These are phyloP conservation scores for Netelia fuscicornis DNA, from an alignment of 2,888 invertebrate genomes.

Conservation along the genomic window DNA sequence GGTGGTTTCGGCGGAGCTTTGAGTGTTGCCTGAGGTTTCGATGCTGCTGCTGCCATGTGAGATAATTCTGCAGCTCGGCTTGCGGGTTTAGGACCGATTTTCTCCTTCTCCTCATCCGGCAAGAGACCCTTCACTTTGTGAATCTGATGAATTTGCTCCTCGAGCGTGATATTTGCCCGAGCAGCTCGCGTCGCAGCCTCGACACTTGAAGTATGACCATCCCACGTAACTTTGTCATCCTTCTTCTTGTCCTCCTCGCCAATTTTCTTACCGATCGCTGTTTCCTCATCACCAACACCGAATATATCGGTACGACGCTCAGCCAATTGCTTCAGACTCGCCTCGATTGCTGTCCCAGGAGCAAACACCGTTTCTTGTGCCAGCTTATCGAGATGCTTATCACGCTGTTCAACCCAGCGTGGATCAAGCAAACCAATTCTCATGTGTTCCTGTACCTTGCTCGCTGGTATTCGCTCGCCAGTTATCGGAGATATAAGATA, in stretches of 20 bases:
- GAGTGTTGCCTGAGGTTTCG: conserved; percentile 82
- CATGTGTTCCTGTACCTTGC: conserved; percentile 99
- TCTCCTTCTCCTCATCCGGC: conserved; percentile 98
- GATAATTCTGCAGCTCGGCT: conserved; percentile 81
- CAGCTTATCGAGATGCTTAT: conserved; percentile 96
- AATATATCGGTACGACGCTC: conserved; percentile 99
- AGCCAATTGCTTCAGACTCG: conserved; percentile 97
- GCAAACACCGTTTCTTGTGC: conserved; percentile 95
- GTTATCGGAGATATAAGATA: conserved; percentile 99
- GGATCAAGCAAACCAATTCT: conserved; percentile 98
- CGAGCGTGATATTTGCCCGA: conserved; percentile 96
- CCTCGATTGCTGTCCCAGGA: conserved; percentile 95
- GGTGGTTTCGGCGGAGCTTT: conserved; percentile 83
- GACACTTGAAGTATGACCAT: conserved; percentile 98
- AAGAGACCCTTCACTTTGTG: conserved; percentile 97
- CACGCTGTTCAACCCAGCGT: conserved; percentile 98
- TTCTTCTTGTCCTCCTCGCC: conserved; percentile 95
- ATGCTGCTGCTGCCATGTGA: conserved; percentile 83
- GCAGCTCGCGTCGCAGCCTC: conserved; percentile 98
- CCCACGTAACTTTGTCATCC: conserved; percentile 98
- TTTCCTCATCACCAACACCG: conserved; percentile 99
- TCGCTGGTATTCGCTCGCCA: conserved; percentile 98
- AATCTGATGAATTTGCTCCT: conserved; percentile 98
- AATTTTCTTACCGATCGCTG: conserved; percentile 99
- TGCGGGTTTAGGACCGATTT: conserved; percentile 96